phyloP scores from a whole-genome alignment of 2,888 invertebrate species.

The Acleris literana region DNA sequence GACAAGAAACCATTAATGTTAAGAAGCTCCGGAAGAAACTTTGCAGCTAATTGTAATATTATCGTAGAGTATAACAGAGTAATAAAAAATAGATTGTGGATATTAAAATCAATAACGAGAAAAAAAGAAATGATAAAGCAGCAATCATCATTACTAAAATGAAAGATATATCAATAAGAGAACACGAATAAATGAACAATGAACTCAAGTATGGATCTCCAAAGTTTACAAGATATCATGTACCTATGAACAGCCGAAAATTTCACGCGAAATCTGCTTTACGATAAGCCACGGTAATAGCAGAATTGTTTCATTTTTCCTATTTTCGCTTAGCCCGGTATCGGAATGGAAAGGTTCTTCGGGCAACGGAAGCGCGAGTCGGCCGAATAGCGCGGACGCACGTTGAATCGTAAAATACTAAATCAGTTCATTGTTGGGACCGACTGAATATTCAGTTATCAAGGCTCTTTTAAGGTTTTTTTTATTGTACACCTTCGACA shows the following conservation, averaged over 20 bases:
- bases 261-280: conserved; percentile 48
- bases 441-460: conserved; percentile 67
- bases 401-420: conserved; percentile 72
- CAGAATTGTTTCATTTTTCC: conserved; percentile 55
- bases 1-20: too few relatives aligned
- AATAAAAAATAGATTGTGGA: too few relatives aligned
- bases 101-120: too few relatives aligned
- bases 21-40: too few relatives aligned
- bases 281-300: conserved; percentile 55
- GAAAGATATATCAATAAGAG: too few relatives aligned
- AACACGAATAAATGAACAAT: conserved; percentile 37
- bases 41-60: too few relatives aligned
- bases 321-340: conserved; percentile 56
- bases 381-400: conserved; percentile 67
- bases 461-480: conserved; percentile 58
- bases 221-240: conserved; percentile 43
- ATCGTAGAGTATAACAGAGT: too few relatives aligned
- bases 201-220: conserved; percentile 24
- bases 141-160: too few relatives aligned
- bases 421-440: conserved; percentile 73
- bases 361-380: conserved; percentile 57
- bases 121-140: too few relatives aligned
- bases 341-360: conserved; percentile 54
- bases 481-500: conserved; percentile 41
- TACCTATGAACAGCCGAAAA: too few relatives aligned